Conservation (phyloP, 2,113 vertebrate genomes). For the Oxyura jamaicensis region DNA sequence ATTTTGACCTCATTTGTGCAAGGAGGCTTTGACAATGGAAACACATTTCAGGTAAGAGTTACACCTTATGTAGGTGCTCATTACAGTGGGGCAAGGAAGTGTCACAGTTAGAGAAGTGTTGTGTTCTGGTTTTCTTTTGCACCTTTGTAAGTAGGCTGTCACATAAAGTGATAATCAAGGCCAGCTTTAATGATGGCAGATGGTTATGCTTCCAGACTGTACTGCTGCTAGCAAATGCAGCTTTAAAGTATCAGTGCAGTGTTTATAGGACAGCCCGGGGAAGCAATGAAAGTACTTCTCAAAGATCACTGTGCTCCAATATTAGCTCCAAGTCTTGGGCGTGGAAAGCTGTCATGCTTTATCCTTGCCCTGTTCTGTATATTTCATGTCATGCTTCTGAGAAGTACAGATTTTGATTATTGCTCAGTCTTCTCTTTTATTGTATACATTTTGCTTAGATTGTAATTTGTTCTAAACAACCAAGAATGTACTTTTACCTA, state of each 20-base stretch:
- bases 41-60: not conserved
- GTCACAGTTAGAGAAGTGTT: not conserved
- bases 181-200: not conserved
- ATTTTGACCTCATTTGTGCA: not conserved
- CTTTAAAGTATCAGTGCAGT: not conserved
- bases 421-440: not conserved
- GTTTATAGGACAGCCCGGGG: not conserved
- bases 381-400: not conserved
- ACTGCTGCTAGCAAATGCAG: not conserved
- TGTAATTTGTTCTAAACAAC: not conserved
- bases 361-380: not conserved
- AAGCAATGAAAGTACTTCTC: not conserved
- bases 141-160: not conserved
- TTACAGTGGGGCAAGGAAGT: not conserved
- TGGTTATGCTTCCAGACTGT: not conserved
- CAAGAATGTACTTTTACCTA: not conserved
- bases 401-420: not conserved
- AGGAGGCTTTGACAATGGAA: not conserved
- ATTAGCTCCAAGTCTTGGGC: not conserved
- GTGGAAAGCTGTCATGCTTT: not conserved
- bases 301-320: not conserved
- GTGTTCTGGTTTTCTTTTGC: not conserved
- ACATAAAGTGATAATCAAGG: not conserved
- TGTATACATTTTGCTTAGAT: not conserved
- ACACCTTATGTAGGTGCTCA: not conserved